These are phyloP conservation scores for Cirrhinus mrigala DNA, from an alignment of 2,797 vertebrate species.

Conservation along the genomic window DNA sequence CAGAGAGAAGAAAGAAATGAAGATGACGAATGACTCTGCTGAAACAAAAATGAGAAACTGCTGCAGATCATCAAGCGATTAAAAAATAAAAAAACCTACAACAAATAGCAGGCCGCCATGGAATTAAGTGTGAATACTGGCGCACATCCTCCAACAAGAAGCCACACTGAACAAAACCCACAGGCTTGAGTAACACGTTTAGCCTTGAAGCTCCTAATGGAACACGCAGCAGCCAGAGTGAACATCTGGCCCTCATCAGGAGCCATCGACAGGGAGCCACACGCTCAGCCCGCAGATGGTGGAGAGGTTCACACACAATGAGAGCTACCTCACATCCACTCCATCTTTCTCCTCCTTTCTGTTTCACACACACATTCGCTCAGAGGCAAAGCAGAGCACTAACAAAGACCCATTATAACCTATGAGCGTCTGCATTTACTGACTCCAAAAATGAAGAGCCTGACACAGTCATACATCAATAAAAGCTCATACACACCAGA, in stretches of 20 bases:
- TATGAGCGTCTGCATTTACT: constrained; percentile 43
- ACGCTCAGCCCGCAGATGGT: constrained; percentile 76
- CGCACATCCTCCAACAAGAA: constrained; percentile 13
- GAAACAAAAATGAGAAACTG: background rate
- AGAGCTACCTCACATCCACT: constrained; percentile 64
- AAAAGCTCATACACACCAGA: constrained; percentile 39
- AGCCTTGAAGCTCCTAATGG: constrained; percentile 74
- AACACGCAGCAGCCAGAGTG: constrained; percentile 64
- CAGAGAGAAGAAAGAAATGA: background rate
- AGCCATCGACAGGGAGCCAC: constrained; percentile 70
- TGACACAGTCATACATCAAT: constrained; percentile 50
- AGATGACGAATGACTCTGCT: background rate
- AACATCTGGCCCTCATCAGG: constrained; percentile 82
- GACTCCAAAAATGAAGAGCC: constrained; percentile 51
- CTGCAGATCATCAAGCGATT: background rate
- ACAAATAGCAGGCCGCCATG: background rate
- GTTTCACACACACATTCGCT: constrained; percentile 7
- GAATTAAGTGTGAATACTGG: constrained; percentile 1
- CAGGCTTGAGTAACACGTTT: constrained; percentile 63
- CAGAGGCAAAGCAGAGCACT: constrained; percentile 13
- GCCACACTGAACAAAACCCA: constrained; percentile 38
- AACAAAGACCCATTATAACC: constrained; percentile 56
- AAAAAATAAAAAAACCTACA: background rate
- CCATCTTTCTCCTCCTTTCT: constrained; percentile 18
- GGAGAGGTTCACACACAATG: constrained; percentile 76